Evolutionary conservation across 2,113 vertebrate genomes (phyloP).

Genomic region (Tangachromis dhanisi): DNA sequence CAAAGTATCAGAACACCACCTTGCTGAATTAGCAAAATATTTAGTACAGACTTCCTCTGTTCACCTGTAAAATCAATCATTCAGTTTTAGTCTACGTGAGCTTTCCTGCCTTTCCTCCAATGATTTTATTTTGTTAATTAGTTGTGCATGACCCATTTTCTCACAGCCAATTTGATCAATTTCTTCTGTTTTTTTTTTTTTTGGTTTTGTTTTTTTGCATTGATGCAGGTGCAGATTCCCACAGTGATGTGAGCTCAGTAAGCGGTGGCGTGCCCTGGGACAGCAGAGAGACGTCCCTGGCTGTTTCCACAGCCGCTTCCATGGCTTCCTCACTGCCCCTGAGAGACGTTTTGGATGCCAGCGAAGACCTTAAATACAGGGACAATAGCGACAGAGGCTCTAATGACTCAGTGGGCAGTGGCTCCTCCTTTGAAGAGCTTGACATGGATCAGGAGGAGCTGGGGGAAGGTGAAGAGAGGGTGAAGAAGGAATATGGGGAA

Average conservation of each 20-base stretch:
- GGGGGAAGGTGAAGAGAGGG: constrained; percentile 1
- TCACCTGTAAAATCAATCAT: neutral
- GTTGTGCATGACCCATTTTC: neutral
- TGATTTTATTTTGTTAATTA: neutral
- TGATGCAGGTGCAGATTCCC: constrained; percentile 65
- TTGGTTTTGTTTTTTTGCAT: neutral
- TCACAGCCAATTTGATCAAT: neutral
- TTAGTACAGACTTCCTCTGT: neutral
- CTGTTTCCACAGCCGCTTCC: constrained; percentile 71
- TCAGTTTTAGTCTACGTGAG: neutral
- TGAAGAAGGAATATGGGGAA: neutral
- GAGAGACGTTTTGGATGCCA: constrained; percentile 70
- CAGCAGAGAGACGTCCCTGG: constrained; percentile 80
- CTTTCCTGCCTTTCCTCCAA: neutral
- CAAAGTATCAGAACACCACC: neutral
- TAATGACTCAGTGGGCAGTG: constrained; percentile 83
- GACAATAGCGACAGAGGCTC: constrained; percentile 75
- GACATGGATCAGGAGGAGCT: constrained; percentile 78
- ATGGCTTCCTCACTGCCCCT: constrained; percentile 72
- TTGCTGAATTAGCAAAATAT: neutral
- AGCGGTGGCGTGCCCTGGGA: constrained; percentile 79
- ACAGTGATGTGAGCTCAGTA: constrained; percentile 75
- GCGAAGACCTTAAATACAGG: constrained; percentile 48
- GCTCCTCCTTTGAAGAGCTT: constrained; percentile 94
- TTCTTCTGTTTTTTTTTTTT: neutral